Percentiles rank a stretch among this genome's conserved stretches.
These are phyloP conservation scores for Chaetodon trifascialis DNA, from an alignment of 2,113 vertebrate genomes.

Conservation along the genomic window DNA sequence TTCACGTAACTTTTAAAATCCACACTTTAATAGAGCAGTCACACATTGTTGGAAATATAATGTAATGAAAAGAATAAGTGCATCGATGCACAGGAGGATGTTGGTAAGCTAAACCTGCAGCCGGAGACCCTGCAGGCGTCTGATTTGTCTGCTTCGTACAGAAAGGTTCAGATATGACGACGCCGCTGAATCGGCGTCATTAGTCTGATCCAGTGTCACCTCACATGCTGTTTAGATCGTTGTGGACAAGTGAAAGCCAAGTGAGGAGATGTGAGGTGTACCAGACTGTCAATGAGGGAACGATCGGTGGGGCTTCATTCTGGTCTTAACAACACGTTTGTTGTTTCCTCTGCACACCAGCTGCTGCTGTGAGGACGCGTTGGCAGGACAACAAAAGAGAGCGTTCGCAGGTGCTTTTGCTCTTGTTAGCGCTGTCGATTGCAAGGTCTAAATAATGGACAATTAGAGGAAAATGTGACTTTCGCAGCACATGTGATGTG, in stretches of 20 bases:
- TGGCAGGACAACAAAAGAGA: constrained; percentile 60
- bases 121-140: background rate
- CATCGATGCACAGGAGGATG: background rate
- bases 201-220: background rate
- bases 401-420: constrained; percentile 73
- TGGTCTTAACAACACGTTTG: constrained; percentile 36
- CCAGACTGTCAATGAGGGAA: constrained; percentile 34
- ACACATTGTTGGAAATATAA: no score
- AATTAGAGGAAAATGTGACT: constrained; percentile 58
- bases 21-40: no score
- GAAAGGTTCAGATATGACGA: constrained; percentile 1
- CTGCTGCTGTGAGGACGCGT: constrained; percentile 52
- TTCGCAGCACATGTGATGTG: constrained; percentile 49
- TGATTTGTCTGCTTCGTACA: background rate
- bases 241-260: constrained; percentile 12
- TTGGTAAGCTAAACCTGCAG: background rate
- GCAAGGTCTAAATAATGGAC: constrained; percentile 55
- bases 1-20: no score
- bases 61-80: background rate
- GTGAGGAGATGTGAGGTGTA: constrained; percentile 29
- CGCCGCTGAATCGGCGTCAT: background rate
- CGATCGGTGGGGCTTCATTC: constrained; percentile 16
- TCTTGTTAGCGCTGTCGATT: constrained; percentile 57
- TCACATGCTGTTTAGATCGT: background rate
- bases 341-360: constrained; percentile 65